Percentiles rank a stretch among this genome's conserved stretches.
Evolutionary conservation across 2,888 invertebrate genomes (phyloP).

Genomic region (Microchrysa polita): DNA sequence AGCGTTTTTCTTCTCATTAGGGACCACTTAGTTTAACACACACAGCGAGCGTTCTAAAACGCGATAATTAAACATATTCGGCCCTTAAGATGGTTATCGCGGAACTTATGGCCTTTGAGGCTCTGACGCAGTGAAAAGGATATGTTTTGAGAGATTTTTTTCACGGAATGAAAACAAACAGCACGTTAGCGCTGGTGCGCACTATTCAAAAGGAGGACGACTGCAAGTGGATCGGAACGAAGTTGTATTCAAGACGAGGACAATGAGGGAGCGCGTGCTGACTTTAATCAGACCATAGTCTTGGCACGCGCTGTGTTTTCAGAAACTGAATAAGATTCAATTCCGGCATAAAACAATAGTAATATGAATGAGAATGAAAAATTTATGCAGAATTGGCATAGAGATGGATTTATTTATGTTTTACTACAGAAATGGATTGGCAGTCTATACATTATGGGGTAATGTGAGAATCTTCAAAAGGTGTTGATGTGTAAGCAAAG

Average conservation of each 20-base stretch:
- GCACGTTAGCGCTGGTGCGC: conserved; percentile 28
- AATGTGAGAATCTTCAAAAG: no score
- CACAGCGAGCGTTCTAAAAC: conserved; percentile 25
- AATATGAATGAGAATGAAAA: neutral
- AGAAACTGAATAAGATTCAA: neutral
- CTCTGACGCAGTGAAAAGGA: neutral
- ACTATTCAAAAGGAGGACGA: conserved; percentile 10
- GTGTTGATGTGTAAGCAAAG: no score
- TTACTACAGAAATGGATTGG: no score
- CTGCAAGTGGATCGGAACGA: conserved; percentile 5
- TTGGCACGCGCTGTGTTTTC: conserved; percentile 36
- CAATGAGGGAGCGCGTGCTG: conserved; percentile 45
- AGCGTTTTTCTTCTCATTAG: conserved; percentile 34
- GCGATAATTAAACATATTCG: conserved; percentile 27
- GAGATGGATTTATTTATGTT: no score
- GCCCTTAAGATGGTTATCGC: conserved; percentile 34
- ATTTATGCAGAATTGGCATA: neutral
- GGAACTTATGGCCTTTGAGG: neutral
- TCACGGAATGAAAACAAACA: conserved; percentile 35
- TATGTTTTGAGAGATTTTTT: conserved; percentile 29
- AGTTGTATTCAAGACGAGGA: conserved; percentile 25
- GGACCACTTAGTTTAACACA: conserved; percentile 33
- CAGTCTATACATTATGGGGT: no score
- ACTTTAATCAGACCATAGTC: conserved; percentile 40
- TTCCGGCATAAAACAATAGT: conserved; percentile 38